Evolutionary conservation across 53 echinoderm and acorn worm genomes (phyloP), one percentile per base, ranked within the genome.

Genomic region (Glandiceps talaboti): DNA sequence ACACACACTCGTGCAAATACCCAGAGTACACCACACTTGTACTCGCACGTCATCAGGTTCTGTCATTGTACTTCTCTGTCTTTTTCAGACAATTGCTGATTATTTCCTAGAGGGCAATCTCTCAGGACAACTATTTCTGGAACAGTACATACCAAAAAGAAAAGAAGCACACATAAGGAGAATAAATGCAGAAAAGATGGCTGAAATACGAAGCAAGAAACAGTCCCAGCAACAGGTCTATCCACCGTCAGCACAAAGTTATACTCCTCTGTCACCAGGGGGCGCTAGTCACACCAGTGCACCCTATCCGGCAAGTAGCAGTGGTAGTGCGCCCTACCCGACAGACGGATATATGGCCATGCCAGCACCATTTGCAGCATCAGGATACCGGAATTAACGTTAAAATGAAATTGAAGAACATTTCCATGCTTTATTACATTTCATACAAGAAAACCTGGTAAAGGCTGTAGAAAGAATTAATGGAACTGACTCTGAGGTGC

Each of bases 111-210:
- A 88, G 64, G 97, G 93, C 14, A 83, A 93, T 81, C 32, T 89
- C 30, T 79, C 86, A 26, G 33, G 85, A 31, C 86, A 90, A 1
- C 87, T 90, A 30, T 96, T 96, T 79, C 74, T 96, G 1, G 90
- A 96, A 80, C 85, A 85, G 81, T 96, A 92, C 80, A 86, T 81
- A 31, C 81, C 80, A 28, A 84, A 83, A 87, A 85, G 97, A 30
- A 86, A 82, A 77, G 77, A 79, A 72, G 90, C 92, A 32, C 92
- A 96, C 45, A 27, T 93, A 28, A 76, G 88, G 30, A 90, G 91
- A 78, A 96, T 93, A 76, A 92, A 96, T 79, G 84, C 97, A 0
- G 97, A 96, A 74, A 90, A 96, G 85, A 90, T 96, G 89, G 84
- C 76, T 33, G 92, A 96, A 80, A 79, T 96, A 0, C 30, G 90